Base-by-base conservation (phyloP, 2,888 invertebrate species). In the Archaeoteleia sp. region DNA sequence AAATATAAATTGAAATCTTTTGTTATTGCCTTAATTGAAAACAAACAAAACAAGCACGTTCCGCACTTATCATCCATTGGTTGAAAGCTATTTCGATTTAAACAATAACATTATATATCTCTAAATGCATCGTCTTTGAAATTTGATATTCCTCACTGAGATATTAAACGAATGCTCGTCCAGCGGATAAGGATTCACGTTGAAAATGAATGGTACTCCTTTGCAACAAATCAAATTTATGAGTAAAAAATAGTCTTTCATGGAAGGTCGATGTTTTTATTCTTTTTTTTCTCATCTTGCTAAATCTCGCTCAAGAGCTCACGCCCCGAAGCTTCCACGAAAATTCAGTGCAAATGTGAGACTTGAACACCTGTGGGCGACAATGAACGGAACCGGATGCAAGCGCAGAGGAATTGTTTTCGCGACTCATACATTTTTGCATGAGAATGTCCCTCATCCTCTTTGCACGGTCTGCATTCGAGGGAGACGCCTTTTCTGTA, bases 401-500 rank as follows among this genome's bases (percentile, higher is more conserved):
- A 29, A 8, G 9, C 27, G 27, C 27, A 20, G 27, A 29, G 27
- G 27, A 29, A 29, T 29, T 29, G 27, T 29, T 29, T 29, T 29
- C 27, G 27, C 27, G 27, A 29, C 27, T 29, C 27, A 43, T 55
- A 55, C 49, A 63, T 55, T 54, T 49, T 43, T 54, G 40, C 45
- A 49, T 49, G 49, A 34, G 48, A 55, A 60, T 60, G 43, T 61
- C 55, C 51, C 43, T 43, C 42, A 25, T 17, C 45, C 25, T 55
- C 34, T 61, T 30, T 37, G 13, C 30, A 5, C 20, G 8, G 9
- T 25, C 13, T 12, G 20, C 43, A 25, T 29, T 34, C 20, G 30
- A 51, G 14, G 30, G 30, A 43, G 23, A 40, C 35, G 27, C 25
- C 30, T n/a, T 14, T 32, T 7, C 14, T 10, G 29, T 30, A 27